Evolutionary conservation across 2,797 vertebrate genomes (phyloP).

Genomic region (Xerus rutilus): DNA sequence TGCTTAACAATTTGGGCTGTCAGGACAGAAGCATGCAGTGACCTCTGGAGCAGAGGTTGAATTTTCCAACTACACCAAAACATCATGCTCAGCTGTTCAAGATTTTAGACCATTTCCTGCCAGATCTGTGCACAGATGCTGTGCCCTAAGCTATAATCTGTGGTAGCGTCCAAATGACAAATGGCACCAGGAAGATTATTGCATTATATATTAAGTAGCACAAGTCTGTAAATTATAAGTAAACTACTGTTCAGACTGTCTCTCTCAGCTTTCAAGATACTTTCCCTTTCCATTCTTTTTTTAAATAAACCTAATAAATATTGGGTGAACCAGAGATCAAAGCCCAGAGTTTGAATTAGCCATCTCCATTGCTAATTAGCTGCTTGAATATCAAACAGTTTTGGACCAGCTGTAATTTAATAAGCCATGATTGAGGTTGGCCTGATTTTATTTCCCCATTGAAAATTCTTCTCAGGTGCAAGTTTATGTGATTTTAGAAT

Average conservation of each 20-base stretch:
- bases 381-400: slow-evolving; percentile 86
- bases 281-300: slow-evolving; percentile 87
- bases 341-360: slow-evolving; percentile 84
- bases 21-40: slow-evolving; percentile 90
- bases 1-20: slow-evolving; percentile 92
- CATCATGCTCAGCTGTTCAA: slow-evolving; percentile 95
- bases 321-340: slow-evolving; percentile 87
- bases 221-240: slow-evolving; percentile 98
- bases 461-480: slow-evolving; percentile 85
- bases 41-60: slow-evolving; percentile 94
- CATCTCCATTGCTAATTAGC: slow-evolving; percentile 86
- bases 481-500: slow-evolving; percentile 76
- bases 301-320: slow-evolving; percentile 92
- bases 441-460: slow-evolving; percentile 71
- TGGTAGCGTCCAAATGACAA: slow-evolving; percentile 96
- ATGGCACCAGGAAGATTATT: slow-evolving; percentile 96
- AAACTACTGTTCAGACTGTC: slow-evolving; percentile 91
- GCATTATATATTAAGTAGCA: slow-evolving; percentile 99
- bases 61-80: slow-evolving; percentile 89
- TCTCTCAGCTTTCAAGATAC: slow-evolving; percentile 88
- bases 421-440: slow-evolving; percentile 80
- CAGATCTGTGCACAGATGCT: slow-evolving; percentile 97
- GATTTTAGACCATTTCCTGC: slow-evolving; percentile 97
- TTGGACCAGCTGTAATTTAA: slow-evolving; percentile 85
- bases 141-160: slow-evolving; percentile 99